Conservation (phyloP, 2,888 invertebrate species). For the Drosophila anceps region DNA sequence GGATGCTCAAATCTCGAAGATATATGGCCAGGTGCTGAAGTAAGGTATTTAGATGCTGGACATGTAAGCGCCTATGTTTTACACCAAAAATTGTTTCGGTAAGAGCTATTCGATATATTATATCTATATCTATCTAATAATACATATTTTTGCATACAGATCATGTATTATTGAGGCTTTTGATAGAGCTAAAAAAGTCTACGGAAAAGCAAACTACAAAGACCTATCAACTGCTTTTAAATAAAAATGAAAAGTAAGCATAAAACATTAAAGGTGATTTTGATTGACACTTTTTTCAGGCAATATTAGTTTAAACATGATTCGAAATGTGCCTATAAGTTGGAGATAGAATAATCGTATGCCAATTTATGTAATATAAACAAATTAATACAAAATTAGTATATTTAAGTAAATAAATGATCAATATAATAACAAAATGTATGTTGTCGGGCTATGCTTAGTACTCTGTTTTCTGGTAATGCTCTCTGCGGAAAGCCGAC, state of each 20-base stretch:
- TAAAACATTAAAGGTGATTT: background rate
- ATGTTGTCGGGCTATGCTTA: conserved; percentile 43
- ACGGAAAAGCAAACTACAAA: conserved; percentile 76
- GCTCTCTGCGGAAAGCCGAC: conserved; percentile 94
- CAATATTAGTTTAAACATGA: background rate
- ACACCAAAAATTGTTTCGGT: conserved; percentile 95
- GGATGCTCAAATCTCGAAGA: conserved; percentile 93
- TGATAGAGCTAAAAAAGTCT: conserved; percentile 88
- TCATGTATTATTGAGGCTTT: conserved; percentile 92
- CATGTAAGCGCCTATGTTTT: conserved; percentile 96
- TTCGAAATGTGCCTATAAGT: background rate
- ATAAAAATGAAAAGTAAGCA: conserved; percentile 65
- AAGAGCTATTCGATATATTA: conserved; percentile 42
- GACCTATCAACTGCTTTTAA: conserved; percentile 74
- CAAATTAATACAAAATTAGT: conserved; percentile 30
- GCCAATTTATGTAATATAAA: conserved; percentile 22
- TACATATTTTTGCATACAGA: conserved; percentile 85
- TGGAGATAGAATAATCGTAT: conserved; percentile 1
- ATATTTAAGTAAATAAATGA: conserved; percentile 33
- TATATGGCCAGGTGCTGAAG: conserved; percentile 96
- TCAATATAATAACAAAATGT: conserved; percentile 26
- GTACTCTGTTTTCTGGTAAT: conserved; percentile 88
- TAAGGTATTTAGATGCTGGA: conserved; percentile 94
- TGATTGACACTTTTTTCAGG: background rate
- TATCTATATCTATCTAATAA: background rate